Base-by-base conservation (phyloP, 2,888 invertebrate genomes). In the Phrixothrix hirtus region DNA sequence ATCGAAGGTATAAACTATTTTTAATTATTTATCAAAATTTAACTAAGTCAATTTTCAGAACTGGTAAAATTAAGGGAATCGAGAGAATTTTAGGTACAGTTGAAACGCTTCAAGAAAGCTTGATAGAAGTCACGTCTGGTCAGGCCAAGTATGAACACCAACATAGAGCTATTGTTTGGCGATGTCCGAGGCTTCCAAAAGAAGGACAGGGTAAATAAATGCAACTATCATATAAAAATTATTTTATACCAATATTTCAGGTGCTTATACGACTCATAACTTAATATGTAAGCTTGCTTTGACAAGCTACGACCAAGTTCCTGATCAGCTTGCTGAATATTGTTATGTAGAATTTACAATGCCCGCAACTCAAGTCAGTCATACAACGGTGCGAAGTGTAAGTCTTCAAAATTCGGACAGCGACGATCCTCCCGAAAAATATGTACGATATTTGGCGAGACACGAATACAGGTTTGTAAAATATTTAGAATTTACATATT, bases 61-160 rank as follows among this genome's bases (percentile, higher is more conserved):
- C 92, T 14, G 93, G 93, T 16, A 93, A 93, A 77, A 90, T 93
- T 60, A 94, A 94, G 74, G 95, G 95, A 47, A 92, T 95, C 63
- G 95, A 95, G 74, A 80, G 95, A 50, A 89, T 95, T 70, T 80
- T 95, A 67, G 95, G 96, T 12, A 88, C 95, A 1, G 90, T 95
- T 61, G 95, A 95, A 69, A 88, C 89, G 7, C 78, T 92, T 60
- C 94, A 95, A 72, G 89, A 92, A 67, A 93, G 94, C 37, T 79
- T 96, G 15, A 95, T 97, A 74, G 96, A 96, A 76, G 94, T 94
- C 4, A 96, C 97, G 7, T 95, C 95, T 0, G 96, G 95, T 36
- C 87, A 93, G 75, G 98, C 99, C 48, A 99, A 99, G 79, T 99
- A 99, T 77, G 98, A 99, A 77, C 97, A 98, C 79, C 94, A 97